Evolutionary conservation across 92 coral and sea anemone species (phyloP), one percentile per base, ranked within the genome.

Genomic region (Zoanthus gigantus): DNA sequence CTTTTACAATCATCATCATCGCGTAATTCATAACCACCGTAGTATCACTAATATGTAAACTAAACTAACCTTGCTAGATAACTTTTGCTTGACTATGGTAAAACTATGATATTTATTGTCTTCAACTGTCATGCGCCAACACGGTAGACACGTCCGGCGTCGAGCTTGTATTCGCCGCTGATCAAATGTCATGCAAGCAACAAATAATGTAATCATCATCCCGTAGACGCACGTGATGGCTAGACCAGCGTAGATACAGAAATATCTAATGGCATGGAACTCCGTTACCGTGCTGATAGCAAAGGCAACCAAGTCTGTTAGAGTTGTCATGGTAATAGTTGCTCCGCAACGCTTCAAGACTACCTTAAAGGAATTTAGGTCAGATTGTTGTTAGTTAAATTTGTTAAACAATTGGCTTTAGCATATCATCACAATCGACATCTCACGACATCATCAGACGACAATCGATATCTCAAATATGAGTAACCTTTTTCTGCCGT

Each of bases 301-400:
- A 77, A 90, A 90, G 66, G 92, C 92, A 56, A 77, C 92, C 3
- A 90, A 86, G 37, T 90, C 88, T 15, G 92, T 90, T 45, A 90
- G 81, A 23, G 92, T 77, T 66, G 92, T 90, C 92, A 90, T 90
- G 63, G 92, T 85, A 11, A 90, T 87, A 17, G 92, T 90, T n/a
- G 92, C 86, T 47, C 92, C 92, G 29, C 85, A 81, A 23, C 60
- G 85, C 85, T 66, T 81, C 31, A 81, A 11, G 14, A 81, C 29
- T 10, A 81, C 85, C 85, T 81, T 45, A 42, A 81, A 0, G 44
- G 47, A 48, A 45, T 14, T 42, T 80, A 65, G 74, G 15, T 30
- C 5, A 30, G 11, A 4, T 16, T 69, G 30, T 69, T n/a, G 42
- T 37, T 0, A 37, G 42, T 37, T 2, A 37, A 4, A 1, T 37